These are phyloP conservation scores for Drosophila micromelanica DNA, from an alignment of 1,140 invertebrate genomes.

Conservation along the genomic window DNA sequence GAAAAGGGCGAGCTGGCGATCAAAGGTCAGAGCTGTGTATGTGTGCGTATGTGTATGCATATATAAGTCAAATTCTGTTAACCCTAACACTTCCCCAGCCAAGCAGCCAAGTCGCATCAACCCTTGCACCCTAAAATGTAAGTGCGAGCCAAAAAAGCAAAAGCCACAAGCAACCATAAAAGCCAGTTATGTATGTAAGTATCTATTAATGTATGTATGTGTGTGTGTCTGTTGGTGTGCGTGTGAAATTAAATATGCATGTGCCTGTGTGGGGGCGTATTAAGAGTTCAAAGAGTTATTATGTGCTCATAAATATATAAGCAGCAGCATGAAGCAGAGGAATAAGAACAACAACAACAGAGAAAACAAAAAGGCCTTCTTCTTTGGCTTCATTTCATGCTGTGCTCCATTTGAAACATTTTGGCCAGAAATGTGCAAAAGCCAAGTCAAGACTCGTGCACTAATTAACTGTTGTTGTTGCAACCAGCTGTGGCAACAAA, in stretches of 20 bases:
- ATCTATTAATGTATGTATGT: slow-evolving; percentile 28
- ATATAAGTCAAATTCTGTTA: slow-evolving; percentile 23
- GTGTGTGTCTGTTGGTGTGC: slow-evolving; percentile 14
- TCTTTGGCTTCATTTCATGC: slow-evolving; percentile 2
- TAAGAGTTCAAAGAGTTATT: slow-evolving; percentile 65
- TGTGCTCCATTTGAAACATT: slow-evolving; percentile 11
- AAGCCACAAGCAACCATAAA: slow-evolving; percentile 31
- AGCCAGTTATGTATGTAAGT: slow-evolving; percentile 28
- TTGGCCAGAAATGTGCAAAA: slow-evolving; percentile 34
- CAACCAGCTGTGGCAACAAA: slow-evolving; percentile 15
- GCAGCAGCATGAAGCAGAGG: neutral
- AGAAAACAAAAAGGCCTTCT: slow-evolving; percentile 1
- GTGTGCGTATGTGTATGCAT: neutral
- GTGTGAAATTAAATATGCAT: slow-evolving; percentile 38
- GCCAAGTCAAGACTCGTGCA: slow-evolving; percentile 22
- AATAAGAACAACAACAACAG: slow-evolving; percentile 3
- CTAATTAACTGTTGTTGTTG: slow-evolving; percentile 46
- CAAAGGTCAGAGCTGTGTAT: slow-evolving; percentile 27
- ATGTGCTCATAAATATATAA: slow-evolving; percentile 61
- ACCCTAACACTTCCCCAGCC: slow-evolving; percentile 10
- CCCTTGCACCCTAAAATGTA: neutral
- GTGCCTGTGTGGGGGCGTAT: slow-evolving; percentile 16
- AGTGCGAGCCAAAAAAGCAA: slow-evolving; percentile 6
- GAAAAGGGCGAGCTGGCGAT: slow-evolving; percentile 13
- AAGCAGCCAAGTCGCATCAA: neutral